phyloP scores from a whole-genome alignment of 2,797 vertebrate genomes.

The Eurystomus glaucurus region DNA sequence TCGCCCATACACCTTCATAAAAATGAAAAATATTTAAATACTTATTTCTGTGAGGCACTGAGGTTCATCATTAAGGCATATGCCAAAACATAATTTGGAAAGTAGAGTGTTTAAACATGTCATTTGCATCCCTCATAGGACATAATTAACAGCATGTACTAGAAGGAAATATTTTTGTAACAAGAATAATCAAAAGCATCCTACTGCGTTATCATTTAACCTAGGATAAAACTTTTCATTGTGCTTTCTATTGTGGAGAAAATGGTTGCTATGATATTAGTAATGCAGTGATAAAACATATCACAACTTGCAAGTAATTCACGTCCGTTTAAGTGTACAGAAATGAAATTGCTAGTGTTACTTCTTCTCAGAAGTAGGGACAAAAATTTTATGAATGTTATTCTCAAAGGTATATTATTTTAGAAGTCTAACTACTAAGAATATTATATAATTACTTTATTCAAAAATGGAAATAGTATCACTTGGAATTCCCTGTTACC shows the following conservation, averaged over 20 bases:
- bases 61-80: neutral
- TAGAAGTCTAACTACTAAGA: neutral
- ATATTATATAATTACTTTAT: neutral
- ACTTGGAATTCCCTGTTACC: neutral
- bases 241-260: neutral
- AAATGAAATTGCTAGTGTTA: neutral
- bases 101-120: neutral
- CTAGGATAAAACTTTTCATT: neutral
- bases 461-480: neutral
- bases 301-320: neutral
- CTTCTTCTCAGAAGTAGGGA: neutral
- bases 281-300: neutral
- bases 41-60: neutral
- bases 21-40: slow-evolving; percentile 62
- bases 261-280: neutral
- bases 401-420: neutral
- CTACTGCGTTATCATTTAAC: neutral
- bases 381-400: neutral
- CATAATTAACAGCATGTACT: neutral
- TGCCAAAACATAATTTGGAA: neutral
- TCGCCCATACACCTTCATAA: slow-evolving; percentile 94
- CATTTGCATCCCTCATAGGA: neutral
- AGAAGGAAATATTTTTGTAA: neutral
- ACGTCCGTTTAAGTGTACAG: accelerated
- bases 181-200: neutral